Base-by-base conservation (phyloP, 2,888 invertebrate species). In the Adela reaumurella region DNA sequence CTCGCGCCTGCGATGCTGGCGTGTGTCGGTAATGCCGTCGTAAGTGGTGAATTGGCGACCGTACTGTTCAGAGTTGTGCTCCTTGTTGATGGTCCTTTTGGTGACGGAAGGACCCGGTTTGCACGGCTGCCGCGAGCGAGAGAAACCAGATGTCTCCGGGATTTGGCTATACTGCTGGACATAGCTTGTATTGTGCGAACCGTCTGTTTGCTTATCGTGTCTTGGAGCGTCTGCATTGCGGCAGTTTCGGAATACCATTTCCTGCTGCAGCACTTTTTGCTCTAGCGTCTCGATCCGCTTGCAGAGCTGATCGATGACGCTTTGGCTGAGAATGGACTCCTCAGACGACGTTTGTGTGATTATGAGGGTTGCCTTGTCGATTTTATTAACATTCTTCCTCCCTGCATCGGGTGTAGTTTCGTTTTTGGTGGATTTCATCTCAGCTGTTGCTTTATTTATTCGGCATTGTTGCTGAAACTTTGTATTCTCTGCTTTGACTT, bases 21-120 rank as follows among this genome's bases (percentile, higher is more conserved):
- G 73, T 29, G 77, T 67, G 14, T 76, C 69, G 17, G 77, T 77
- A 19, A 77, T 71, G 1, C 76, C 77, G 51, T 77, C 78, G 46
- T 77, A 77, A 11, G 77, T 62, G 2, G 77, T 76, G 47, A 76
- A 77, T 51, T 78, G 72, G 10, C 77, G 68, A 11, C 76, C 70
- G 51, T 76, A 78, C 58, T 74, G 74, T 54, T 78, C 78, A 2
- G 76, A 74, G 53, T 73, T 74, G 51, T 74, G 76, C 58, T 73
- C 72, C 56, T 74, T 77, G 52, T 71, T 68, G 47, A 74, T 62
- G 42, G 70, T 8, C 24, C 8, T 24, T 8, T 8, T 24, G 24
- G 5, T 70, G 19, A 70, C 69, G 28, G 70, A 68, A 59, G 70
- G 73, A 50, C 67, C 73, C 2, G 68, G 64, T n/a, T 14, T 71